Evolutionary conservation across 2,113 vertebrate species (phyloP).

Genomic region (Cebidichthys violaceus): DNA sequence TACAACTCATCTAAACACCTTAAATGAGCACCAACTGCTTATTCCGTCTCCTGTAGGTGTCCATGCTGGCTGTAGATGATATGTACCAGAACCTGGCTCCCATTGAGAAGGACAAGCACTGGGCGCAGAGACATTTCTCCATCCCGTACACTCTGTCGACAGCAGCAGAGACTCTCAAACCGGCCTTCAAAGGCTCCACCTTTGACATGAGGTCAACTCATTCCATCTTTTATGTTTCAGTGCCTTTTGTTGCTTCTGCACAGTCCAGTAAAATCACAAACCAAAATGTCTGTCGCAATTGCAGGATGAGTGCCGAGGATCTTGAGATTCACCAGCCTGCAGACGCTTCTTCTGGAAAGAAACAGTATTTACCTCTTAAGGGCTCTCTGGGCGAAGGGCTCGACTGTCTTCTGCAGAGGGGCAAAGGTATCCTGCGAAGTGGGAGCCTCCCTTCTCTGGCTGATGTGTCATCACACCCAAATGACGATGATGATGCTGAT

Average conservation of each 20-base stretch:
- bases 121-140: slow-evolving; percentile 83
- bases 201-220: slow-evolving; percentile 86
- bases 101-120: slow-evolving; percentile 86
- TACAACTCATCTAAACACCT: not conserved
- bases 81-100: slow-evolving; percentile 91
- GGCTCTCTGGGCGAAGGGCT: slow-evolving; percentile 42
- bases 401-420: slow-evolving; percentile 27
- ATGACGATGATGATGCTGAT: slow-evolving; percentile 29
- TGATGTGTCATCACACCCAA: slow-evolving; percentile 10
- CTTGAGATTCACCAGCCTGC: slow-evolving; percentile 63
- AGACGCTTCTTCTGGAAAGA: slow-evolving; percentile 25
- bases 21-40: no score
- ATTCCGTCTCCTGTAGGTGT: slow-evolving; percentile 80
- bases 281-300: not conserved
- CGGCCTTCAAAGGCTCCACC: slow-evolving; percentile 89
- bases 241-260: not conserved
- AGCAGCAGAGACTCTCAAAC: slow-evolving; percentile 78
- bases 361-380: slow-evolving; percentile 29
- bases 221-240: not conserved
- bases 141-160: slow-evolving; percentile 86
- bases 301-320: slow-evolving; percentile 76
- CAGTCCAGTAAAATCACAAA: not conserved
- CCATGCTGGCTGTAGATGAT: slow-evolving; percentile 91
- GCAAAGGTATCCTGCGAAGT: slow-evolving; percentile 40
- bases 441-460: slow-evolving; percentile 64